These are phyloP conservation scores for Morus bassanus DNA, from an alignment of 2,797 vertebrate species.

Conservation along the genomic window DNA sequence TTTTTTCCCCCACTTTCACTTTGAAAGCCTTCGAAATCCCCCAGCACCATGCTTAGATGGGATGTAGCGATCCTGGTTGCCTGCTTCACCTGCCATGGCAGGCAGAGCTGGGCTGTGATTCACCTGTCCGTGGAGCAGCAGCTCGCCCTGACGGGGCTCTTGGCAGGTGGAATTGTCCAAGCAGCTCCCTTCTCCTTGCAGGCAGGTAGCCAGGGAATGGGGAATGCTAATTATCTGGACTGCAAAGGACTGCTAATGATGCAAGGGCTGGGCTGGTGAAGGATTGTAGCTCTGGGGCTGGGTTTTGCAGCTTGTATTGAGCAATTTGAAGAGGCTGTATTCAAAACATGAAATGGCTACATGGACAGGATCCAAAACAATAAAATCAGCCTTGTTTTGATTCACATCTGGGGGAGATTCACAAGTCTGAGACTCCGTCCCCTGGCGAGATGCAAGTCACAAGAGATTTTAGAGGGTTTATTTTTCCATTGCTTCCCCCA, in stretches of 20 bases:
- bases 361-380: not conserved
- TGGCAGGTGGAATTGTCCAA: not conserved
- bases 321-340: not conserved
- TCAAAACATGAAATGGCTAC: not conserved
- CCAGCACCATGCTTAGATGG: not conserved
- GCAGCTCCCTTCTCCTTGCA: not conserved
- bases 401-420: not conserved
- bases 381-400: not conserved
- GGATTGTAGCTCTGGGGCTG: not conserved
- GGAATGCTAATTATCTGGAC: not conserved
- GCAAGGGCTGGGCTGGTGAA: not conserved
- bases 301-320: not conserved
- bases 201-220: not conserved
- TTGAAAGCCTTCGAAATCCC: not conserved
- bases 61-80: not conserved
- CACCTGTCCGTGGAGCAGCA: not conserved
- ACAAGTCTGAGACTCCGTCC: rapidly evolving
- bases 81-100: not conserved
- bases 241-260: not conserved
- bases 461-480: not conserved
- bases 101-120: not conserved
- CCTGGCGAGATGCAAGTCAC: not conserved
- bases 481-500: not conserved
- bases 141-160: rapidly evolving
- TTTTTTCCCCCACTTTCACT: not conserved